Percentiles rank a stretch among this genome's conserved stretches.
phyloP scores from a whole-genome alignment of 2,113 vertebrate species.

The Candoia aspera region DNA sequence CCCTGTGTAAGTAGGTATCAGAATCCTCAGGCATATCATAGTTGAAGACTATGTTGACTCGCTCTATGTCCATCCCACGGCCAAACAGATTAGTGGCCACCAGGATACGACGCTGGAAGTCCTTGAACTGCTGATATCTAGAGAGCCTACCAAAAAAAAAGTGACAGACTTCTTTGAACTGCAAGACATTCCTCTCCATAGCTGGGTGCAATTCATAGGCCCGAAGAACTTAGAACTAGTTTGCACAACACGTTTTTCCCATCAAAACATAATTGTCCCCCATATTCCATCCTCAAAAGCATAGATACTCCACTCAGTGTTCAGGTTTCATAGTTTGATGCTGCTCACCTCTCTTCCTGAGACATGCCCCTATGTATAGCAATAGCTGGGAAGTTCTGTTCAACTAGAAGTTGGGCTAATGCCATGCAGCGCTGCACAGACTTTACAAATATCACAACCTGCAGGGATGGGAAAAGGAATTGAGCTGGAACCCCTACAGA shows the following conservation, averaged over 20 bases:
- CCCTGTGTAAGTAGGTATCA: constrained; percentile 82
- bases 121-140: constrained; percentile 84
- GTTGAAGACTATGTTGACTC: constrained; percentile 85
- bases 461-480: neutral
- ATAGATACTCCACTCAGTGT: neutral
- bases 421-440: constrained; percentile 84
- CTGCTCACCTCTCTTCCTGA: constrained; percentile 79
- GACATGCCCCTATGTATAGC: constrained; percentile 84
- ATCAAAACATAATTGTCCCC: neutral
- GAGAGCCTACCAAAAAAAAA: constrained; percentile 69
- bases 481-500: neutral
- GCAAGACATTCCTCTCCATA: neutral
- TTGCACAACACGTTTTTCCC: neutral
- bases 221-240: neutral
- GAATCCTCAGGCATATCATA: constrained; percentile 87
- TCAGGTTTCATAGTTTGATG: neutral
- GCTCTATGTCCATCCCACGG: constrained; percentile 84
- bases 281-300: neutral
- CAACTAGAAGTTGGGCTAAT: constrained; percentile 82
- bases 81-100: constrained; percentile 84
- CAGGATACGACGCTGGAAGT: constrained; percentile 82
- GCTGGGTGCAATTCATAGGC: neutral
- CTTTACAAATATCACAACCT: constrained; percentile 87
- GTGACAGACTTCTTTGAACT: neutral
- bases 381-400: constrained; percentile 85